Conservation (phyloP, 2,888 invertebrate species). For the Pammene fasciana region DNA sequence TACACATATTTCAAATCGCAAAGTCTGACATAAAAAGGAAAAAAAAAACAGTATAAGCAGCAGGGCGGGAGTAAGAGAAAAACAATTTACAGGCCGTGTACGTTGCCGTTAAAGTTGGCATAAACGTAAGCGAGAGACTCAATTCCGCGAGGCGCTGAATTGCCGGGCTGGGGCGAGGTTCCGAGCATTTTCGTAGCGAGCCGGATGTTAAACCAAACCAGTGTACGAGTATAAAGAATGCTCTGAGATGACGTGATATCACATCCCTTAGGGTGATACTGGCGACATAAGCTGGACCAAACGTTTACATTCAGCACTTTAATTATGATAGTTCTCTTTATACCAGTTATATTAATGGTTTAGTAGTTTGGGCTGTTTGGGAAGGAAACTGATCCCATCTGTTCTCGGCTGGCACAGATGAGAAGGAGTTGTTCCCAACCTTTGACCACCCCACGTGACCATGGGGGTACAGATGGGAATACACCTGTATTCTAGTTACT, state of each 20-base stretch:
- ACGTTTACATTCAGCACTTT: not conserved
- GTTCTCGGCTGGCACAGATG: no score
- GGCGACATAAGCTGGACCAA: not conserved
- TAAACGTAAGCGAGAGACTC: slow-evolving; percentile 44
- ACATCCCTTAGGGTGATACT: not conserved
- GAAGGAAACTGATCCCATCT: no score
- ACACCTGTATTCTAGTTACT: no score
- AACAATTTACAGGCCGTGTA: slow-evolving; percentile 40
- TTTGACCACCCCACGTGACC: no score
- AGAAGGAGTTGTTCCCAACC: no score
- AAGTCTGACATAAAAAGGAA: slow-evolving; percentile 22
- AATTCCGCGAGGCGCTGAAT: slow-evolving; percentile 44
- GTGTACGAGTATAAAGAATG: not conserved
- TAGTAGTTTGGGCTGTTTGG: no score
- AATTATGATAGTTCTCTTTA: not conserved
- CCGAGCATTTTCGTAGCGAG: not conserved
- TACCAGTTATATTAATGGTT: no score
- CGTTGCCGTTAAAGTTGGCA: slow-evolving; percentile 41
- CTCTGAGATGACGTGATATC: not conserved
- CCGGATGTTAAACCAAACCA: not conserved
- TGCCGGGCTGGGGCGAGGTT: slow-evolving; percentile 39
- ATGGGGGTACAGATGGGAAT: no score
- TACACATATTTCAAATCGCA: slow-evolving; percentile 19
- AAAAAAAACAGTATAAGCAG: slow-evolving; percentile 29
- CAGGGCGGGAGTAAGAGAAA: slow-evolving; percentile 29